Percentiles rank a stretch among this genome's conserved stretches.
Conservation (phyloP, 2,888 invertebrate genomes). For the Eustalomyia histrio region DNA sequence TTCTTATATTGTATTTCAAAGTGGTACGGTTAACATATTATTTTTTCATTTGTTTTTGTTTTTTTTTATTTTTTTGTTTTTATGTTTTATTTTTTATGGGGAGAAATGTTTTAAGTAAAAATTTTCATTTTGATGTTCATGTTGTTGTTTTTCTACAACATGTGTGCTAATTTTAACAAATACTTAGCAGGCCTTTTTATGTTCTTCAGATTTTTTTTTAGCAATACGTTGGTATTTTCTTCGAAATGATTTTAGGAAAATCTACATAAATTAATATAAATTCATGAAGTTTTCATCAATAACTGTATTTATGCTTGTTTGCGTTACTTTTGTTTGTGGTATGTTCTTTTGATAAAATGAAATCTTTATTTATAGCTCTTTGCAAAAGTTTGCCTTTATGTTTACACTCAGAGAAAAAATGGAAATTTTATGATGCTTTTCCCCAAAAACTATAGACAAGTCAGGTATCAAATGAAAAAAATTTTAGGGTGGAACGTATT, state of each 20-base stretch:
- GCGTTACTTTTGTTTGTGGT: slow-evolving; percentile 12
- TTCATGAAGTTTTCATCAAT: slow-evolving; percentile 35
- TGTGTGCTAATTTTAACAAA: slow-evolving; percentile 48
- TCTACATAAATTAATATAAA: slow-evolving; percentile 37
- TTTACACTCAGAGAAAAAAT: neutral
- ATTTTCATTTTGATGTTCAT: neutral
- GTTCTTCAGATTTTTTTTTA: slow-evolving; percentile 1
- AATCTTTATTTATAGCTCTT: neutral
- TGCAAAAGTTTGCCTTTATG: neutral
- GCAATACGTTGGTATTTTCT: neutral
- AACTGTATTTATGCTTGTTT: slow-evolving; percentile 10
- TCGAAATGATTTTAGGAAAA: neutral
- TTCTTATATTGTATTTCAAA: slow-evolving; percentile 1
- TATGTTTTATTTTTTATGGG: neutral
- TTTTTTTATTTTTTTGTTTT: neutral
- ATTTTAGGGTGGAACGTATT: too few species aligned
- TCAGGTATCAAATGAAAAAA: too few species aligned
- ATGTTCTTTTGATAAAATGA: neutral
- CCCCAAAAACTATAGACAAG: too few species aligned
- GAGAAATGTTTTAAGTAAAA: slow-evolving; percentile 8
- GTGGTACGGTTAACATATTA: neutral
- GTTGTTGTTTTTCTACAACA: slow-evolving; percentile 4
- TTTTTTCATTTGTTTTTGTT: neutral
- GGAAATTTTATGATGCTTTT: too few species aligned
- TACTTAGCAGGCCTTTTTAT: slow-evolving; percentile 25